Evolutionary conservation across 2,888 invertebrate genomes (phyloP), one percentile per base, ranked within the genome.

Genomic region (Colostygia pectinataria): DNA sequence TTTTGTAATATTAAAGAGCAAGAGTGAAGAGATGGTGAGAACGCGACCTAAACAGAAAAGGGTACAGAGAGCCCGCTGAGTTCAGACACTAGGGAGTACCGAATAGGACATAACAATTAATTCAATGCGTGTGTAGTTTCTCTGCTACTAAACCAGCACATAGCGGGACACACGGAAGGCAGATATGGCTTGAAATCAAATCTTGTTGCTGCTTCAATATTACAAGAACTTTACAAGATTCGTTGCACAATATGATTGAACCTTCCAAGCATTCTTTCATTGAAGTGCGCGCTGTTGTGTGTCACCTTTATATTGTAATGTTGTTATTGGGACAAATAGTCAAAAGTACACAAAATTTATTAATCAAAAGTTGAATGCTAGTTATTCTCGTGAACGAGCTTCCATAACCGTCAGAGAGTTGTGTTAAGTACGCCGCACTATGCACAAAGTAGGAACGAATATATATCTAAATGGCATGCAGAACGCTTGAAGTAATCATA

Each of bases 401-500:
- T 81, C 87, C 87, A 80, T 75, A 80, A 85, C 87, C 88, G 83
- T 75, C 82, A 75, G 81, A 81, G 80, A 81, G 80, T 75, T 70
- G 83, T 86, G 88, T 86, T 87, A 87, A 83, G 70, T 80, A 84
- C 81, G 85, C 84, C 80, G 84, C 85, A 83, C 87, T 90, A 90
- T 83, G 89, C 88, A 86, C 86, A 88, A 84, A 83, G 80, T 80
- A 86, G 83, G 89, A 79, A 90, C 89, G 88, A 85, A 87, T 88
- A 89, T 83, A 88, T 84, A 85, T 90, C 90, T 90, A 90, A 90
- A 86, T 88, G 88, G 88, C 89, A 90, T 90, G 89, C 89, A 90
- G 90, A 90, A 90, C 88, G 89, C 88, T 89, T 90, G 90, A 88
- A 89, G 87, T 90, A 88, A 89, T 90, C 89, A 90, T 88, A 88